Base-by-base conservation (phyloP, 2,113 vertebrate genomes). In the Verasper variegatus region DNA sequence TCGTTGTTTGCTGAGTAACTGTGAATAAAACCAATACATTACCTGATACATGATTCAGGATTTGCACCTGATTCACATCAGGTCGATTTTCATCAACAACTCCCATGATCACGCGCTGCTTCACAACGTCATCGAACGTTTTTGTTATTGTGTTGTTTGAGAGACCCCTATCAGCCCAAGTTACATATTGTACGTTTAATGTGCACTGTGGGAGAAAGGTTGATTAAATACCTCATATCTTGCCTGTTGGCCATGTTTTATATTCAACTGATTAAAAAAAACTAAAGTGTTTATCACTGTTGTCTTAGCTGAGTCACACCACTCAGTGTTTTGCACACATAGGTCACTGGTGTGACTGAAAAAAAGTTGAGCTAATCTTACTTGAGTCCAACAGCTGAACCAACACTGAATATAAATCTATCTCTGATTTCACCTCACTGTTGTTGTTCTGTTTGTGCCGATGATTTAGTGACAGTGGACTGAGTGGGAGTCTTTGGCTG, bases 311-410 rank as follows among this genome's bases (percentile, higher is more conserved):
- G 11, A 64, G 18, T 56, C 13, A 37, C 15, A 55, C 27, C 35
- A 9, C 42, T 24, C 9, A 35, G 49, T 55, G 76, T 75, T 74
- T 35, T 78, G 15, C 62, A 70, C 71, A 79, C 26, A 47, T n/a
- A 59, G 13, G 49, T 54, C 56, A 49, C 51, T 70, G 13, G 49
- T 71, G 37, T 66, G 69, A 31, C 80, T 72, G 49, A 70, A 86
- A 51, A 51, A 80, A 78, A 72, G 78, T 67, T 64, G 27, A 37
- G 74, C 69, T 73, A 75, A 76, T 78, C 76, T 87, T 63, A 71
- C 71, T 73, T 3, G 12, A 64, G 80, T 64, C 65, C 79, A 83
- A 74, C 84, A 90, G 80, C 84, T 90, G 82, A 80, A 88, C 76
- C 74, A 73, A 76, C 84, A 74, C 14, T 21, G 74, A 73, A 20